Evolutionary conservation across 2,797 vertebrate genomes (phyloP).

Genomic region (Heliangelus exortis): DNA sequence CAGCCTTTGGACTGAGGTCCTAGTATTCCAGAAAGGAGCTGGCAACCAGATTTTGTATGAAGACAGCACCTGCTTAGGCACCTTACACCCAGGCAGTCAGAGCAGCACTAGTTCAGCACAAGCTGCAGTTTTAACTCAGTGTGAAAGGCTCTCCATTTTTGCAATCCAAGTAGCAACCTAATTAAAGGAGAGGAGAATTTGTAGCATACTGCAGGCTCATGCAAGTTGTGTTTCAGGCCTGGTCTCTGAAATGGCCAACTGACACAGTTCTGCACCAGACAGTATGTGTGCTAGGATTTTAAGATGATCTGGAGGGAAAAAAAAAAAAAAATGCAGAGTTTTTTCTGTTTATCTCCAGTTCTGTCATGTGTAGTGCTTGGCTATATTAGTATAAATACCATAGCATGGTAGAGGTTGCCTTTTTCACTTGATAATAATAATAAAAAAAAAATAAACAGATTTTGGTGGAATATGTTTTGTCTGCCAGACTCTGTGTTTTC

Average conservation of each 20-base stretch:
- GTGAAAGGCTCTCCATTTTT: background rate
- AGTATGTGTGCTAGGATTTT: background rate
- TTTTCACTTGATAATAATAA: background rate
- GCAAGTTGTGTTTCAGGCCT: background rate
- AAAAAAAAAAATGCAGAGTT: background rate
- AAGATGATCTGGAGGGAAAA: background rate
- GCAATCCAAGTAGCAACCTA: background rate
- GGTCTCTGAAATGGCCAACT: background rate
- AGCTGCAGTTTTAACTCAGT: background rate
- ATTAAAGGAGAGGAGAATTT: background rate
- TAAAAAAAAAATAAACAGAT: background rate
- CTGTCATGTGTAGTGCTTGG: background rate
- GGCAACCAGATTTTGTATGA: background rate
- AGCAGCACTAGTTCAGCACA: background rate
- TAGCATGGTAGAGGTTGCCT: background rate
- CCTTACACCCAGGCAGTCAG: background rate
- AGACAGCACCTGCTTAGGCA: background rate
- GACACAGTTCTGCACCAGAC: background rate
- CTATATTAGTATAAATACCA: background rate
- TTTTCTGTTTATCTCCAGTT: background rate
- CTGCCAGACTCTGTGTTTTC: background rate
- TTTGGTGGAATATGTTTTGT: background rate
- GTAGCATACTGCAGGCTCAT: accelerated
- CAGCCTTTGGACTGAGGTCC: background rate
- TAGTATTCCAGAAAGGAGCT: background rate